Evolutionary conservation across 2,113 vertebrate species (phyloP).

Genomic region (Sinosuthora webbiana): DNA sequence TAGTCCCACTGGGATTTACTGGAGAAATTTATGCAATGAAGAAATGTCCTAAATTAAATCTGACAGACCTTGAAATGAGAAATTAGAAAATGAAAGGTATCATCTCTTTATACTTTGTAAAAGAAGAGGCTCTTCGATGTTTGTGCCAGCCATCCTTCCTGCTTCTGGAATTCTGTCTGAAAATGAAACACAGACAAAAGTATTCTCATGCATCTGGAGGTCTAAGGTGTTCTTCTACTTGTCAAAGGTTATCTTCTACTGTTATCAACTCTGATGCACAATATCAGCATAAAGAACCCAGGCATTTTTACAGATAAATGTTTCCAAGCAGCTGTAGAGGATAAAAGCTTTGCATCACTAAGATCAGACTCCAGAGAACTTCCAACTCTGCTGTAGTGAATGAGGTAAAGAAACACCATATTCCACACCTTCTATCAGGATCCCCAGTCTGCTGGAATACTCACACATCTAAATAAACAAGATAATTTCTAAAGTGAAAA

Average conservation of each 20-base stretch:
- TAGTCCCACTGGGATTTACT: not conserved
- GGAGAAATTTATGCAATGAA: not conserved
- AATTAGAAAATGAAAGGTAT: not conserved
- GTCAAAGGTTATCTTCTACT: not conserved
- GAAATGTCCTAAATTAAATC: not conserved
- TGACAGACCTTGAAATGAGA: not conserved
- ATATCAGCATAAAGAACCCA: not conserved
- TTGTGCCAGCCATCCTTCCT: not conserved
- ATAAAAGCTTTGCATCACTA: not conserved
- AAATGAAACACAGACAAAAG: slow-evolving; percentile 20
- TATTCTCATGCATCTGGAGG: not conserved
- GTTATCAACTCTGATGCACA: not conserved
- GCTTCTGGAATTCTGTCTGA: slow-evolving; percentile 52
- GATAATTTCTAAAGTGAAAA: not conserved
- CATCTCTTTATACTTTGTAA: slow-evolving; percentile 50
- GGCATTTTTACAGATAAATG: not conserved
- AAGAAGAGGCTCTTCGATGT: not conserved
- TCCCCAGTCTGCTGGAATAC: not conserved
- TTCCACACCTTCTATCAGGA: not conserved
- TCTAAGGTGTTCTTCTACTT: not conserved
- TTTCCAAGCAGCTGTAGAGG: not conserved
- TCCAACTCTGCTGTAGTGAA: not conserved
- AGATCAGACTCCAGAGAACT: not conserved
- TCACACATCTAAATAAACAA: not conserved
- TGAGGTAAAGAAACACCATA: not conserved